Percentiles rank a stretch among this genome's conserved stretches.
phyloP scores from a whole-genome alignment of 2,888 invertebrate species.

The Sesia bembeciformis region DNA sequence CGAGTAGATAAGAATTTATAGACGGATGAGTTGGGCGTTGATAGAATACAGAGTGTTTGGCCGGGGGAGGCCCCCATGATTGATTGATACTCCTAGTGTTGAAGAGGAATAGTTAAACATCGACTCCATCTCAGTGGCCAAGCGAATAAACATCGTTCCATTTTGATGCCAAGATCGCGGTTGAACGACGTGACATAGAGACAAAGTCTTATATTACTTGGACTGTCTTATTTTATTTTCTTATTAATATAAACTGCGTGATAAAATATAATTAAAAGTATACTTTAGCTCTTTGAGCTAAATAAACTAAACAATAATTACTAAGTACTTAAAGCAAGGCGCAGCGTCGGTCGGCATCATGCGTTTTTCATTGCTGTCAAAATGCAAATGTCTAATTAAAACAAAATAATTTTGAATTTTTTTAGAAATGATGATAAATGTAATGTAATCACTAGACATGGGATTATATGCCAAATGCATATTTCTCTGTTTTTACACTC shows the following conservation, averaged over 20 bases:
- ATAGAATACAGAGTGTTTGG: slow-evolving; percentile 57
- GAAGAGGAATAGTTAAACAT: slow-evolving; percentile 39
- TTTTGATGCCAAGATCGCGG: slow-evolving; percentile 8
- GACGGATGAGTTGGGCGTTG: slow-evolving; percentile 51
- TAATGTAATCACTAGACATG: no score
- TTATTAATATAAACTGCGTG: background rate
- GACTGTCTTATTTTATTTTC: background rate
- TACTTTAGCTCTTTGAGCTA: no score
- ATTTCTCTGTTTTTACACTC: no score
- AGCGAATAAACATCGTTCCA: slow-evolving; percentile 10
- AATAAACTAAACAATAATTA: no score
- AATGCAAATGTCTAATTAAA: no score
- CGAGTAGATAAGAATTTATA: slow-evolving; percentile 61
- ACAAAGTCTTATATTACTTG: background rate
- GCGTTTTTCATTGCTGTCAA: no score
- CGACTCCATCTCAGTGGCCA: slow-evolving; percentile 10
- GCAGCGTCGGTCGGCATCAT: no score
- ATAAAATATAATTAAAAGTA: no score
- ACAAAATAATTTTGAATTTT: no score
- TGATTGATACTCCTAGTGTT: slow-evolving; percentile 43
- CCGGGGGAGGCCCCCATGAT: slow-evolving; percentile 40
- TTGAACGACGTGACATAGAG: slow-evolving; percentile 1
- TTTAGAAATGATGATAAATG: no score
- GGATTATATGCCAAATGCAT: no score
- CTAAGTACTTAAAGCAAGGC: no score